These are phyloP conservation scores for Platalea minor DNA, from an alignment of 2,797 vertebrate genomes.

Conservation along the genomic window DNA sequence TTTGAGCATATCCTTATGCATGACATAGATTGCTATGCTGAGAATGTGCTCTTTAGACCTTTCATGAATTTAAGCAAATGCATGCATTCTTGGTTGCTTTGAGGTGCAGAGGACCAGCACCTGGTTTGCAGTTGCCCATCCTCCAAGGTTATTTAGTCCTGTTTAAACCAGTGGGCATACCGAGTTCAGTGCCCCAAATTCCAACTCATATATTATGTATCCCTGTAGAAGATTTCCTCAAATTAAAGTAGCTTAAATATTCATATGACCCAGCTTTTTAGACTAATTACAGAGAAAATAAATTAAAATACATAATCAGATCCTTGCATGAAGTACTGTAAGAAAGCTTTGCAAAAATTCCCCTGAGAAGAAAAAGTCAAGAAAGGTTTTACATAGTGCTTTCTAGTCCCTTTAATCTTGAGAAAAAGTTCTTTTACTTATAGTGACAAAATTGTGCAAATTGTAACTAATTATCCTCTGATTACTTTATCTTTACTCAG, in stretches of 20 bases:
- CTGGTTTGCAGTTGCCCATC: background rate
- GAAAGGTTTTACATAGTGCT: background rate
- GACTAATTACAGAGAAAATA: conserved; percentile 43
- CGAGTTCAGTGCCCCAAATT: conserved; percentile 18
- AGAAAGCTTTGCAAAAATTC: conserved; percentile 39
- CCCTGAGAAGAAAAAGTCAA: conserved; percentile 27
- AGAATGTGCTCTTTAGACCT: background rate
- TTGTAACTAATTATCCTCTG: background rate
- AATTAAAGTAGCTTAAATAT: conserved; percentile 57
- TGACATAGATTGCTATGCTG: background rate
- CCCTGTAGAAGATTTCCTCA: conserved; percentile 26
- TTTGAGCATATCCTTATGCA: background rate
- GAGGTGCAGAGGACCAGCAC: background rate
- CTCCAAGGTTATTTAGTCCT: background rate
- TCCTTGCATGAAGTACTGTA: background rate
- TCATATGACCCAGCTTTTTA: conserved; percentile 54
- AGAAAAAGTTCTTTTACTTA: background rate
- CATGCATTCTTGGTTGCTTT: background rate
- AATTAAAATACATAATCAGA: conserved; percentile 54
- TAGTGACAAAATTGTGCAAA: conserved; percentile 42
- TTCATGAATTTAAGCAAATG: background rate
- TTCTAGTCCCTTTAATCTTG: conserved; percentile 23
- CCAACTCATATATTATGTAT: background rate
- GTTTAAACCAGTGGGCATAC: background rate
- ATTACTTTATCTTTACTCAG: background rate